Evolutionary conservation across 2,797 vertebrate species (phyloP), one percentile per base, ranked within the genome.

Genomic region (Basileuterus tristriatus): DNA sequence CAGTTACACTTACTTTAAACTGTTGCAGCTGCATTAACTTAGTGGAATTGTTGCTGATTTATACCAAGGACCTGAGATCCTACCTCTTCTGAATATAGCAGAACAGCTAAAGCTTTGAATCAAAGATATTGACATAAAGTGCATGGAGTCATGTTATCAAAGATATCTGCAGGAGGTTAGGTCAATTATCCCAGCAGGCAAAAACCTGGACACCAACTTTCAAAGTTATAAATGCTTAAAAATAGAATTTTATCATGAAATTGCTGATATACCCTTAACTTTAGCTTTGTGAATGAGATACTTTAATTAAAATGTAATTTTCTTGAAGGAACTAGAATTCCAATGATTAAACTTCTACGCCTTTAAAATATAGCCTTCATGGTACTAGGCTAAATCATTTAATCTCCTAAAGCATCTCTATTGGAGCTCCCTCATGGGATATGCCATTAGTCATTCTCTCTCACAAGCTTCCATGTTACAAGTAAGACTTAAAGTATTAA

Each of bases 261-360:
- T 91, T 95, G 65, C 68, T 94, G 79, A 76, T 95, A 83, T 43
- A 84, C 56, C 27, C 52, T 87, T 95, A 95, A 82, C 39, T 86
- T 83, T 71, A 91, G 82, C 60, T 95, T 96, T 97, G 72, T 94
- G 75, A 96, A 95, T 84, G 43, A 96, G 80, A 82, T 46, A 68
- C 26, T 81, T 96, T 96, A 96, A 95, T 96, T 95, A 96, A 95
- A 96, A 95, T 85, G 76, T 87, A 87, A 80, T 95, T 97, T 96
- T 92, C 95, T 89, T 90, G 93, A 96, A 95, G 47, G 62, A 72
- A 71, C 64, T 68, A 90, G 55, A 69, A 90, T 93, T 83, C 37
- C 63, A 93, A 34, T 94, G 79, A 94, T 97, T 96, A 96, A 97
- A 94, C 78, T 81, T 96, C 84, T 95, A 47, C 63, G 81, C 85